Percentiles rank a stretch among this genome's conserved stretches.
These are phyloP conservation scores for Marronus borbonicus DNA, from an alignment of 2,888 invertebrate genomes.

Conservation along the genomic window DNA sequence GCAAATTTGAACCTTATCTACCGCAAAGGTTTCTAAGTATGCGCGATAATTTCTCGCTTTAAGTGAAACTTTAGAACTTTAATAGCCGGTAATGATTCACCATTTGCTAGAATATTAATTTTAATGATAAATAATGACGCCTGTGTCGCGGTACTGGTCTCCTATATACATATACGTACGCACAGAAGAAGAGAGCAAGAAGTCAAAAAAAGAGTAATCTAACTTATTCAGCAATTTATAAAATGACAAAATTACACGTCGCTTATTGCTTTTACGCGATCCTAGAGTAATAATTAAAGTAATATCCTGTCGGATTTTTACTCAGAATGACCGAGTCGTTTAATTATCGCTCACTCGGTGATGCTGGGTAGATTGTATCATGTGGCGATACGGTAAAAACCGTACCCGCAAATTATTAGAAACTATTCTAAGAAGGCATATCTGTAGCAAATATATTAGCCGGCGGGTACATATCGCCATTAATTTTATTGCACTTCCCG, in stretches of 20 bases:
- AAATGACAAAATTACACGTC: constrained; percentile 42
- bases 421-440: constrained; percentile 53
- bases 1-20: background rate
- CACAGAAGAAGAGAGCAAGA: background rate
- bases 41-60: constrained; percentile 19
- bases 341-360: constrained; percentile 29
- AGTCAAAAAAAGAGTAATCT: background rate
- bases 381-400: constrained; percentile 43
- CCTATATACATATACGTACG: background rate
- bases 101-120: constrained; percentile 40
- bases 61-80: constrained; percentile 33
- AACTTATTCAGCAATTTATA: constrained; percentile 35
- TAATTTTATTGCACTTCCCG: constrained; percentile 50
- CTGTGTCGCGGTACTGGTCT: background rate
- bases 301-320: constrained; percentile 46
- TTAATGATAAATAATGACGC: constrained; percentile 36
- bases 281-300: constrained; percentile 43
- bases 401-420: constrained; percentile 51
- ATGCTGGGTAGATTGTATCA: constrained; percentile 47
- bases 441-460: constrained; percentile 53
- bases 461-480: constrained; percentile 50
- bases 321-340: constrained; percentile 25
- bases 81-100: constrained; percentile 36
- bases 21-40: background rate
- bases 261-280: constrained; percentile 36